Evolutionary conservation across 2,888 invertebrate species (phyloP).

Genomic region (Sturmia bella): DNA sequence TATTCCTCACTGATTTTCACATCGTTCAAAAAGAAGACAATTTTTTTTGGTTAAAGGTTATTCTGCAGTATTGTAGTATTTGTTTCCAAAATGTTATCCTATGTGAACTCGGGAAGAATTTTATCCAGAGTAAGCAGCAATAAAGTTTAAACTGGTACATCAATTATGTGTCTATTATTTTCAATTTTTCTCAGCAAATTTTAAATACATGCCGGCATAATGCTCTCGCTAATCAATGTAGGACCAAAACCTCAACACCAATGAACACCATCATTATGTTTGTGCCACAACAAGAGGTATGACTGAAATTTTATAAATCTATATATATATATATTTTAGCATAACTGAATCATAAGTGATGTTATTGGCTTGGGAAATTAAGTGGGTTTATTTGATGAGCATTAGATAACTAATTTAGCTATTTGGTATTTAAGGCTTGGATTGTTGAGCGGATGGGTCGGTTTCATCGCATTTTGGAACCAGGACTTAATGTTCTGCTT

Average conservation of each 20-base stretch:
- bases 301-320: no score
- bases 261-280: slow-evolving; percentile 97
- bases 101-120: slow-evolving; percentile 55
- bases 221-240: slow-evolving; percentile 63
- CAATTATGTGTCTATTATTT: background rate
- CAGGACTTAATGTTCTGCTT: slow-evolving; percentile 95
- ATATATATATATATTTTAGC: no score
- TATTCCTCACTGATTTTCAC: background rate
- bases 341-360: no score
- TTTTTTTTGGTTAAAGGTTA: slow-evolving; percentile 51
- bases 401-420: slow-evolving; percentile 44
- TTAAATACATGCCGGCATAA: slow-evolving; percentile 61
- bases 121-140: slow-evolving; percentile 54
- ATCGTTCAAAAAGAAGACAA: slow-evolving; percentile 9
- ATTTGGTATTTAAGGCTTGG: slow-evolving; percentile 89
- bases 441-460: slow-evolving; percentile 99
- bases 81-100: slow-evolving; percentile 59
- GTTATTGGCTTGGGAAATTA: background rate
- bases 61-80: slow-evolving; percentile 43
- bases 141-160: no score
- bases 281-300: slow-evolving; percentile 99
- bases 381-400: background rate
- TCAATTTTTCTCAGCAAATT: slow-evolving; percentile 39
- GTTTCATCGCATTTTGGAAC: slow-evolving; percentile 95
- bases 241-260: slow-evolving; percentile 85